A percentile compares a stretch with the other conserved stretches of the same genome.
Evolutionary conservation across 2,888 invertebrate species (phyloP).

Genomic region (Ectemnius lituratus): DNA sequence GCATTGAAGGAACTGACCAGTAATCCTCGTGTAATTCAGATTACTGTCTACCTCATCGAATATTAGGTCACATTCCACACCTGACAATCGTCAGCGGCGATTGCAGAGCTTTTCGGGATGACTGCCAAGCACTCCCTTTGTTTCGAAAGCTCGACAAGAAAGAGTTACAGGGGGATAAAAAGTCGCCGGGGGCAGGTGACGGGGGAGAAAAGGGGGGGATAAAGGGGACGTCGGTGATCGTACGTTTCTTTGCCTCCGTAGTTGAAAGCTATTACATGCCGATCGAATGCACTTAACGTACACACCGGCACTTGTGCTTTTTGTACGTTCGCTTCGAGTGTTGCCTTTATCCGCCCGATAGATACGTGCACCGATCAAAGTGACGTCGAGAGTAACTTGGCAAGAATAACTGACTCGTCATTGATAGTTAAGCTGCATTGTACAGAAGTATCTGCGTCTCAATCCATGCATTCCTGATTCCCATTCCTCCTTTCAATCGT

Average conservation of each 20-base stretch:
- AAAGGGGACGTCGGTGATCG: conserved; percentile 43
- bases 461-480: too few relatives aligned
- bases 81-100: conserved; percentile 39
- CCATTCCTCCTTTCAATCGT: too few relatives aligned
- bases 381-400: too few relatives aligned
- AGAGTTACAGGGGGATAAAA: conserved; percentile 42
- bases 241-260: conserved; percentile 54
- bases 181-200: conserved; percentile 8
- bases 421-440: too few relatives aligned
- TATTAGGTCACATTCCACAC: conserved; percentile 36
- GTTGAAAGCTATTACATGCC: conserved; percentile 53
- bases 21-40: neutral
- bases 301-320: conserved; percentile 1
- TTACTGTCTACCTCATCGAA: conserved; percentile 16
- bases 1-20: too few relatives aligned
- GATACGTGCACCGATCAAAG: too few relatives aligned
- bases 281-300: conserved; percentile 50
- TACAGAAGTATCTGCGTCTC: too few relatives aligned
- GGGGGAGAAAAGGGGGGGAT: conserved; percentile 23
- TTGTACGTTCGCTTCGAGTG: conserved; percentile 33
- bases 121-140: conserved; percentile 50
- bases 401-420: too few relatives aligned
- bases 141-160: conserved; percentile 40
- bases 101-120: conserved; percentile 48
- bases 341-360: conserved; percentile 30